Evolutionary conservation across 2,113 vertebrate species (phyloP).

Genomic region (Mustelus asterias): DNA sequence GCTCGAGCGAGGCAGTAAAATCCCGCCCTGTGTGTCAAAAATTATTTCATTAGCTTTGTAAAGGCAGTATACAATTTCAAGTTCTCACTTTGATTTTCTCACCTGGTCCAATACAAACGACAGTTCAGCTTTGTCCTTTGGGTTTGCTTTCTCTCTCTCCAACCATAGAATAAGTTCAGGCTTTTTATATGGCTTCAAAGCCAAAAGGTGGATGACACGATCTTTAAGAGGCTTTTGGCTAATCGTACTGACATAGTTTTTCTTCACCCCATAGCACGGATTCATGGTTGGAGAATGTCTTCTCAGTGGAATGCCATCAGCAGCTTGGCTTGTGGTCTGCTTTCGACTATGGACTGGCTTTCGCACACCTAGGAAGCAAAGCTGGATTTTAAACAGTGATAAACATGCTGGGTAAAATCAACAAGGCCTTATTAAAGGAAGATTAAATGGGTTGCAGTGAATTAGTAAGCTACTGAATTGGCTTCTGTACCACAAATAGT

Average conservation of each 20-base stretch:
- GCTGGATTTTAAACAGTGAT: neutral
- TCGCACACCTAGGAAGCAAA: conserved; percentile 45
- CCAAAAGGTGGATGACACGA: conserved; percentile 59
- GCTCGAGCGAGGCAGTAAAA: no score
- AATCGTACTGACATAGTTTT: conserved; percentile 48
- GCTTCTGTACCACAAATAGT: neutral
- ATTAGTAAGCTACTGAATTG: neutral
- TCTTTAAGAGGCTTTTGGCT: conserved; percentile 56
- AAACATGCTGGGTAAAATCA: neutral
- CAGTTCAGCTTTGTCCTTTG: conserved; percentile 56
- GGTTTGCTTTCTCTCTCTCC: conserved; percentile 53
- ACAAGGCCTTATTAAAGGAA: neutral
- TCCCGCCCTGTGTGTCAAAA: no score
- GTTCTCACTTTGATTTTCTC: conserved; percentile 38
- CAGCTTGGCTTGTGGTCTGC: conserved; percentile 43
- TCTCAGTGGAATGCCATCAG: conserved; percentile 49
- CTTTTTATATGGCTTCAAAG: conserved; percentile 60
- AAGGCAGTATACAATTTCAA: neutral
- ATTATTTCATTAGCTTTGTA: neutral
- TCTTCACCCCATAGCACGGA: conserved; percentile 46
- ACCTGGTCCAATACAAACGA: conserved; percentile 63
- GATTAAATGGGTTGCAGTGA: neutral
- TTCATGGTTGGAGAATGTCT: conserved; percentile 59
- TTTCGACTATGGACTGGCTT: conserved; percentile 60
- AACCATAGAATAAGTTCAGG: conserved; percentile 60